These are phyloP conservation scores for Ataeniobius toweri DNA, from an alignment of 2,797 vertebrate genomes.

Conservation along the genomic window DNA sequence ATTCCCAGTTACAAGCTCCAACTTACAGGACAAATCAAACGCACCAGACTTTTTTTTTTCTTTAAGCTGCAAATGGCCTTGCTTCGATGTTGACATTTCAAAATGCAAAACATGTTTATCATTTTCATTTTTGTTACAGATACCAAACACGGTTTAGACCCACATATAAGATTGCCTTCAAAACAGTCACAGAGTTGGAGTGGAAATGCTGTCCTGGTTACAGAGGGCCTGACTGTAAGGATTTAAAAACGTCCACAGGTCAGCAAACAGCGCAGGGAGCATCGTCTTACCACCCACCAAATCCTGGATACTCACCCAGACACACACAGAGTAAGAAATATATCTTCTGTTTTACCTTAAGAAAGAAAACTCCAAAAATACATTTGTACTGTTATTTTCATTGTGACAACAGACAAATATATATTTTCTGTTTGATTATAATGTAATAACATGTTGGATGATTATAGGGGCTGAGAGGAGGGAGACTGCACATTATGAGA, in stretches of 20 bases:
- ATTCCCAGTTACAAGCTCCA: background rate
- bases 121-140: constrained; percentile 70
- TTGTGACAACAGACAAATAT: background rate
- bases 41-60: background rate
- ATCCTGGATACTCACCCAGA: constrained; percentile 62
- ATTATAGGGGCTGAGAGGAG: constrained; percentile 73
- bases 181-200: constrained; percentile 91
- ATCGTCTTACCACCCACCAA: constrained; percentile 54
- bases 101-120: background rate
- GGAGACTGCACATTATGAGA: constrained; percentile 73
- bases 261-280: constrained; percentile 55
- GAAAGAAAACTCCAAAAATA: background rate
- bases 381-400: background rate
- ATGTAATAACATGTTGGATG: constrained; percentile 1
- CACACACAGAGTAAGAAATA: constrained; percentile 74
- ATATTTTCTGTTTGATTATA: background rate
- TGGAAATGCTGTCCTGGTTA: constrained; percentile 97
- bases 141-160: constrained; percentile 89
- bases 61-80: background rate
- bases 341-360: background rate
- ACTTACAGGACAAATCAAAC: background rate
- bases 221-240: constrained; percentile 89
- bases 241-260: constrained; percentile 81
- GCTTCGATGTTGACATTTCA: constrained; percentile 10
- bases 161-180: constrained; percentile 89